Base-by-base conservation (phyloP, 2,797 vertebrate species). In the Bufotes viridis region DNA sequence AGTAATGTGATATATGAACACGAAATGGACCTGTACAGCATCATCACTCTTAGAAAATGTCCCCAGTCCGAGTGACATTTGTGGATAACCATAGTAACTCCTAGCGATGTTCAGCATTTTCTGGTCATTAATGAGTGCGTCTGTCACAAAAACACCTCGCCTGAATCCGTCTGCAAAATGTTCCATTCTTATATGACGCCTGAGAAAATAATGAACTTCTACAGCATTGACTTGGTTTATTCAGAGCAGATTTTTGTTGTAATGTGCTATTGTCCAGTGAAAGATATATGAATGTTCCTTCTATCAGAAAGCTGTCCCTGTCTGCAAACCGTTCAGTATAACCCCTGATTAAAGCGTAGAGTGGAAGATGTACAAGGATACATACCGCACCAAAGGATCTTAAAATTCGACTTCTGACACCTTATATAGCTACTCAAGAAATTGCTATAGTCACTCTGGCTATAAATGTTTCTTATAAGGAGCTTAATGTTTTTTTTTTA, bases 11-110 rank as follows among this genome's bases (percentile, higher is more conserved):
- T 81, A 81, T 61, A 85, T 81, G 78, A 57, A 81, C 81, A 65
- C 42, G 17, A 69, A 86, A 76, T 82, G 67, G 29, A 78, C 34
- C 84, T 78, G 84, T 74, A 51, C 70, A 70, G 20, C 79, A 82
- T 55, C 70, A 58, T 82, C 85, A 63, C 88, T n/a, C 82, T 76
- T 86, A 74, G 81, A 51, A 89, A 82, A 89, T 89, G 79, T 82
- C 84, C 70, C 61, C 79, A 75, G 88, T 89, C 79, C 79, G 82
- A 82, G 84, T 86, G 88, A 86, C 84, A 89, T 89, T 63, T 63
- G 79, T 86, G 79, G 49, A 86, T 89, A 89, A 89, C 88, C 88
- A 89, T 89, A 85, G 88, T 75, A 86, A 89, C 88, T 86, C 70
- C 22, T 78, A 86, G 72, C 76, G 58, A 85, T 76, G 88, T 81